Conservation (phyloP, 2,888 invertebrate species). For the Caenorhabditis zanzibari region DNA sequence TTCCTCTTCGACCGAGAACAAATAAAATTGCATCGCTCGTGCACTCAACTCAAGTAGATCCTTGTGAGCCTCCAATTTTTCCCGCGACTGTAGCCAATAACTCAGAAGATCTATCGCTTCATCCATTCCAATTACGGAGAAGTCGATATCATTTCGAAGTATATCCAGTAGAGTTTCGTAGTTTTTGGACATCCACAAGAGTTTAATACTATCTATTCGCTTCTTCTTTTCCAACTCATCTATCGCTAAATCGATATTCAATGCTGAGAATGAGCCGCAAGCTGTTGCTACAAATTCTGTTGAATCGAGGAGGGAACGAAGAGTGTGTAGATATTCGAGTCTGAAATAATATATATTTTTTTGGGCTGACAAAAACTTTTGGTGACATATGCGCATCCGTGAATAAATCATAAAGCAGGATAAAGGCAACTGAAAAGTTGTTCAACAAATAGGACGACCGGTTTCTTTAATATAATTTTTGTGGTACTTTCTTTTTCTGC, state of each 20-base stretch:
- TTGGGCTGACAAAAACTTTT: no score
- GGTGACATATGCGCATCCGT: constrained; percentile 66
- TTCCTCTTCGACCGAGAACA: constrained; percentile 21
- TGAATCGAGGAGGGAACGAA: constrained; percentile 1
- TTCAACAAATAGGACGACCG: no score
- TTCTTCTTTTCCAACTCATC: constrained; percentile 55
- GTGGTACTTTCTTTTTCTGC: no score
- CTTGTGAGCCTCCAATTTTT: constrained; percentile 35
- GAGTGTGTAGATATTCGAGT: constrained; percentile 34
- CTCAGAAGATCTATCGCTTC: constrained; percentile 56
- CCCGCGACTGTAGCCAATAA: constrained; percentile 62
- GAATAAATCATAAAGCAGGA: no score
- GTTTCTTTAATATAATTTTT: no score
- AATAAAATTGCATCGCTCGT: constrained; percentile 49
- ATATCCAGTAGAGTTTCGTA: constrained; percentile 53
- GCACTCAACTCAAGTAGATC: constrained; percentile 1
- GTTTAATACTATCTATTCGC: constrained; percentile 52
- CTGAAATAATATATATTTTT: constrained; percentile 11
- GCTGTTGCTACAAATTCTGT: constrained; percentile 30
- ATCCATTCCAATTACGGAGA: constrained; percentile 33
- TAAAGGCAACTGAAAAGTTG: no score
- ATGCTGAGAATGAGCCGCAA: constrained; percentile 37
- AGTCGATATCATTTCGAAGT: constrained; percentile 63
- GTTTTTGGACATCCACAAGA: constrained; percentile 41
- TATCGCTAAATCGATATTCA: constrained; percentile 43